Base-by-base conservation (phyloP, 2,888 invertebrate species). In the Dasysyrphus tricinctus region DNA sequence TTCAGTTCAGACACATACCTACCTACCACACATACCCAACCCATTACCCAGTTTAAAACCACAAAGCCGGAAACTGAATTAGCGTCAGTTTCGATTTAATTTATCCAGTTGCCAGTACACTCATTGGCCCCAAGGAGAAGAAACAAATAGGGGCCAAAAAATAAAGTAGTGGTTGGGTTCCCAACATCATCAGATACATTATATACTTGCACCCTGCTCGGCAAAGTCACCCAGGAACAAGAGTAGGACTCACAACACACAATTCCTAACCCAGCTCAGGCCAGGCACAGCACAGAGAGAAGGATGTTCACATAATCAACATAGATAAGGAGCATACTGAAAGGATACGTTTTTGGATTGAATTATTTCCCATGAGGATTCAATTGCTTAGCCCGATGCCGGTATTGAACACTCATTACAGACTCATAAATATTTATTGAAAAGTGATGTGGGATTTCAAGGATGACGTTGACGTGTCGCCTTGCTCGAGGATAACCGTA, bases 371-470 rank as follows among this genome's bases (percentile, higher is more conserved):
- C 87, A 87, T 78, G 83, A 80, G 87, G 78, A 80, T 87, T 83
- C 87, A 82, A 83, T 87, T 87, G 82, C 83, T 83, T 78, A 83
- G 87, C 72, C 76, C 86, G 61, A 82, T 75, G 82, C 61, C 67
- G 79, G 83, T 80, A 83, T 83, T 87, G 83, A 87, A 83, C 82
- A 87, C 87, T 87, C 87, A 87, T 87, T 87, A 87, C 87, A 80
- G 87, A 76, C 83, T 87, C 87, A 87, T 87, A 87, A 87, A 87
- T 87, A 87, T 87, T 87, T 87, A 87, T 87, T 87, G 83, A 87
- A 87, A 87, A 87, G 83, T 83, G 83, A 83, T 87, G 87, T 87
- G 86, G 86, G 82, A 82, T 87, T 82, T 76, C 78, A 82, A 79
- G 86, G 78, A 86, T 86, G 70, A 86, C 78, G 77, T 69, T 86